Evolutionary conservation across 2,797 vertebrate genomes (phyloP), one percentile per base, ranked within the genome.

Genomic region (Sebastes matsubarae): DNA sequence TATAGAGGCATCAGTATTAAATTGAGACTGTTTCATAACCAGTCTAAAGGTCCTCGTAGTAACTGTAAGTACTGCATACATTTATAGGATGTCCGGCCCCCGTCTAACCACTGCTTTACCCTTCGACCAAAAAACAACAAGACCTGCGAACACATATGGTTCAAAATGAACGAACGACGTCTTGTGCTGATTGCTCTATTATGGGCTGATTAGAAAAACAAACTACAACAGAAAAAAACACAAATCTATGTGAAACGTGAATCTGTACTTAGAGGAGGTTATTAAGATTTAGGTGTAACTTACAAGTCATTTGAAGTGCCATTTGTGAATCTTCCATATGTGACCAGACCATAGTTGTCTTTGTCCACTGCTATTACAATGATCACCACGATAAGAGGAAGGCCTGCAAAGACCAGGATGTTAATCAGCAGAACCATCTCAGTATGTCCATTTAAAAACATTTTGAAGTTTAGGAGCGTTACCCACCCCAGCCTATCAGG

Each of bases 401-500:
- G 18, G 7, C 98, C 98, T 99, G 87, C 16, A 82, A 87, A 82
- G 1, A 78, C 4, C 66, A 72, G 12, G 2, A 59, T 30, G 22
- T 60, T 8, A 50, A 36, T 32, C 4, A 77, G 13, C 16, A 18
- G 16, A 54, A 54, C 6, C 32, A 5, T 70, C 32, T 69, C 12
- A 24, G 4, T 12, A 24, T 1, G 46, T 57, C n/a, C 12, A 24
- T 9, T 69, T 8, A 0, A 22, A 29, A 64, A 55, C 2, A 1
- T 25, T 13, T 11, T 66, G n/a, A 32, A 16, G 8, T 13, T 6
- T 54, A 16, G 3, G 1, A 60, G 30, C 1, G 24, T 13, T 77
- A 96, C 97, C n/a, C 94, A 99, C 98, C 98, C 98, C 98, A 99
- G 80, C 98, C 98, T 46, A 97, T 58, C 55, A 98, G 52, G 8